Percentiles rank a stretch among this genome's conserved stretches.
These are phyloP conservation scores for Montipora efflorescens DNA, from an alignment of 64 coral and sea anemone species.

Conservation along the genomic window DNA sequence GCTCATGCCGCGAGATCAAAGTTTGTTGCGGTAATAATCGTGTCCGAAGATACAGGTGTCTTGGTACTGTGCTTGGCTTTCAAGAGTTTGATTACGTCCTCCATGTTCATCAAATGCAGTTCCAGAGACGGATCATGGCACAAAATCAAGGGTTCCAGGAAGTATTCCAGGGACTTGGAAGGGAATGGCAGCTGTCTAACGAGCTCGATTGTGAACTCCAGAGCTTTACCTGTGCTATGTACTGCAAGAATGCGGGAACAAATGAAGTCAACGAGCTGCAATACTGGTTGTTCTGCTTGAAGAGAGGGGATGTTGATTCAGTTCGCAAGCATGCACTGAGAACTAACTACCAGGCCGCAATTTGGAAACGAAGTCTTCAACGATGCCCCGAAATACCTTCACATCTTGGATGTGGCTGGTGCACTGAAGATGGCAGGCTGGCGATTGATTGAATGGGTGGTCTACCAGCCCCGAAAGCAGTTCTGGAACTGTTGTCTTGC, in stretches of 20 bases:
- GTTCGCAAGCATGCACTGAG: neutral
- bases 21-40: slow-evolving; percentile 1
- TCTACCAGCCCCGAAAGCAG: too few relatives aligned
- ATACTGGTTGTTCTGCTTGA: too few relatives aligned
- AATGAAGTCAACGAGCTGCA: too few relatives aligned
- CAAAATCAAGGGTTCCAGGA: too few relatives aligned
- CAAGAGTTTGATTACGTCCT: too few relatives aligned
- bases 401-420: neutral
- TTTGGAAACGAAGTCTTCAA: slow-evolving; percentile 32
- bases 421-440: too few relatives aligned
- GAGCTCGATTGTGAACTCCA: neutral
- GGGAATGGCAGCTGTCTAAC: slow-evolving; percentile 27
- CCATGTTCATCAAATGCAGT: too few relatives aligned
- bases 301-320: too few relatives aligned
- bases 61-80: too few relatives aligned
- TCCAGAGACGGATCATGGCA: too few relatives aligned
- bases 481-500: too few relatives aligned
- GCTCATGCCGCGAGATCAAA: neutral
- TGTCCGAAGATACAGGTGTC: slow-evolving; percentile 26
- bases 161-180: neutral
- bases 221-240: slow-evolving; percentile 28
- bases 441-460: too few relatives aligned
- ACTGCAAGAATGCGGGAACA: neutral
- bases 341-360: neutral
- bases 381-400: slow-evolving; percentile 23